Base-by-base conservation (phyloP, 2,888 invertebrate species). In the Ophion obscuratus region DNA sequence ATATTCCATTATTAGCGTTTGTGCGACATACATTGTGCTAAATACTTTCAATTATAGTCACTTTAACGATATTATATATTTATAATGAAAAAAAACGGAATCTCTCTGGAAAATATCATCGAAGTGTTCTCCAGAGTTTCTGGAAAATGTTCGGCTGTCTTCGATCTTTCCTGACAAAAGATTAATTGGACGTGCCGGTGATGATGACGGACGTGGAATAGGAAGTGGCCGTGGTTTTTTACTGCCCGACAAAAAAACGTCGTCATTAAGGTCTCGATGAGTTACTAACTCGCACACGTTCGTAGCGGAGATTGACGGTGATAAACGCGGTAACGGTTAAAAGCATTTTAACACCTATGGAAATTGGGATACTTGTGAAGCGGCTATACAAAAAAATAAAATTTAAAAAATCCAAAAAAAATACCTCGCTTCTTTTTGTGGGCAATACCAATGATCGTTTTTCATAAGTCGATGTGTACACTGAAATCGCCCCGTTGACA, bases 331-430 rank as follows among this genome's bases (percentile, higher is more conserved):
- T 67, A 57, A 77, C 66, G 67, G 66, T 66, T 36, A 53, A 67
- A 67, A 67, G 64, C 20, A 17, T 67, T 77, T 77, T 77, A 67
- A 77, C 76, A 67, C 66, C 66, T 77, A 31, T 57, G 36, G 36
- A 10, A 77, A 77, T 66, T 31, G 75, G 24, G 66, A 36, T 53
- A 47, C 61, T 76, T 27, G 74, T n/a, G 31, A 59, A n/a, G 6
- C 11, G 20, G 57, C 20, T 14, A 20, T 77, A 77, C 36, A 75
- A 47, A 47, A 47, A 47, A 47, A 10, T 14, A 47, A 11, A 47
- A 47, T 31, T 4, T 14, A 47, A 47, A 14, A 47, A 47, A 47
- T 1, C 2, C 2, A 11, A 47, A 47, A 47, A 44, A 47, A 14
- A 14, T 11, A 11, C 61, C 74, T 74, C 5, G 61, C 74, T 59